A percentile compares a stretch with the other conserved stretches of the same genome.
Evolutionary conservation across 64 coral and sea anemone genomes (phyloP).

Genomic region (Stylophora pistillata): DNA sequence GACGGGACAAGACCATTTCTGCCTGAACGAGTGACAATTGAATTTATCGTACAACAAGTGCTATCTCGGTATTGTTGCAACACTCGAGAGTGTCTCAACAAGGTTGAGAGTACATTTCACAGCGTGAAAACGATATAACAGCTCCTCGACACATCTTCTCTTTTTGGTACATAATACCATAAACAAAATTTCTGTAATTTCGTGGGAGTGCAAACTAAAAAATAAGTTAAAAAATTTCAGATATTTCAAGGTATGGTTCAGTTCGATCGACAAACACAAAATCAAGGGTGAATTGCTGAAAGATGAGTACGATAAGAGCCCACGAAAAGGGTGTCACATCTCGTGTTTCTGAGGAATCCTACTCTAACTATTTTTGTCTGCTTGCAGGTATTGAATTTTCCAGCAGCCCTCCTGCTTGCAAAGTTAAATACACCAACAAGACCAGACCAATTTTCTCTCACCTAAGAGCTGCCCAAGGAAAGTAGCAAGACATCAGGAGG

Average conservation of each 20-base stretch:
- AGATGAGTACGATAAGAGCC: constrained; percentile 36
- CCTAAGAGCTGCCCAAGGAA: not conserved
- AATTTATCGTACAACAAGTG: not conserved
- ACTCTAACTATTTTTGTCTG: constrained; percentile 16
- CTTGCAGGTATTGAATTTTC: not conserved
- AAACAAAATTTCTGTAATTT: not conserved
- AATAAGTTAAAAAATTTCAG: too few species aligned
- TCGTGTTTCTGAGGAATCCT: constrained; percentile 43
- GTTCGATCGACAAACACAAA: constrained; percentile 24
- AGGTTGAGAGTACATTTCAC: constrained; percentile 12
- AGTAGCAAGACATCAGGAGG: not conserved
- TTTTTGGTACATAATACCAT: not conserved
- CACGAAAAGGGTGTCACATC: constrained; percentile 15
- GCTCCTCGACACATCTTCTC: not conserved
- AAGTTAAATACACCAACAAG: not conserved
- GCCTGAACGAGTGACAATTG: not conserved
- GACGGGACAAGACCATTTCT: not conserved
- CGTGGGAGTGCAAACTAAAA: too few species aligned
- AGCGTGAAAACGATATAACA: constrained; percentile 22
- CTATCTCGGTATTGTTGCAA: not conserved
- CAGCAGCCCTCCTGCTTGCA: constrained; percentile 9
- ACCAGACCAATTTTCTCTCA: not conserved
- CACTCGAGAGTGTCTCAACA: constrained; percentile 9
- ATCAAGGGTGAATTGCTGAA: constrained; percentile 26
- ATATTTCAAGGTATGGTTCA: not conserved